Conservation (phyloP, 1,140 invertebrate genomes). For the Teleopsis dalmanni region DNA sequence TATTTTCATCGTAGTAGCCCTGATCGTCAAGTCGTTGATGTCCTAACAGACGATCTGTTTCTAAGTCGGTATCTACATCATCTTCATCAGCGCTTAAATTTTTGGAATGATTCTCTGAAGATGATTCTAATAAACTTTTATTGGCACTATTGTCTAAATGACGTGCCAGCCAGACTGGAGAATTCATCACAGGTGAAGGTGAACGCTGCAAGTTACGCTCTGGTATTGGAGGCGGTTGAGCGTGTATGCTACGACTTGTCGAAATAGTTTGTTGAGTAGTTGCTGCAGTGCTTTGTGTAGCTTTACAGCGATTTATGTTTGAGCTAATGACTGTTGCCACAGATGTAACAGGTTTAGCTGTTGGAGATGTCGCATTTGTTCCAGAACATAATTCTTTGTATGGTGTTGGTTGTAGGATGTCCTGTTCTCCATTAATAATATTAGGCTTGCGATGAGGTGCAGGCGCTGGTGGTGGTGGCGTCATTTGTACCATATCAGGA, state of each 20-base stretch:
- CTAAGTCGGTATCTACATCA: slow-evolving; percentile 80
- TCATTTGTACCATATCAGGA: slow-evolving; percentile 41
- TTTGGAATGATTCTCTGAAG: slow-evolving; percentile 35
- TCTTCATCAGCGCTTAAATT: slow-evolving; percentile 49
- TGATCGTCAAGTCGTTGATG: slow-evolving; percentile 84
- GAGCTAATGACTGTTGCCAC: slow-evolving; percentile 8
- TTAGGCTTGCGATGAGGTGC: slow-evolving; percentile 41
- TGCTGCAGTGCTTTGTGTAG: not conserved
- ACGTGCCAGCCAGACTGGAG: slow-evolving; percentile 37
- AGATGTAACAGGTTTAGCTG: not conserved
- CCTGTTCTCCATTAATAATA: slow-evolving; percentile 4
- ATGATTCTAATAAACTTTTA: slow-evolving; percentile 28
- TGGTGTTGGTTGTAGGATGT: slow-evolving; percentile 10
- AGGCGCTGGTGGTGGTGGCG: slow-evolving; percentile 40
- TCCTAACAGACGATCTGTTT: slow-evolving; percentile 81
- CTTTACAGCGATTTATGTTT: slow-evolving; percentile 6
- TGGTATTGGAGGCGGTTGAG: slow-evolving; percentile 31
- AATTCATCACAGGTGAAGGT: slow-evolving; percentile 30
- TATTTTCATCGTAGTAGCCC: slow-evolving; percentile 84
- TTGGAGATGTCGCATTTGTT: slow-evolving; percentile 3
- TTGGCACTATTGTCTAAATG: slow-evolving; percentile 24
- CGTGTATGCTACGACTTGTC: slow-evolving; percentile 12
- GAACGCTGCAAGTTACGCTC: slow-evolving; percentile 26
- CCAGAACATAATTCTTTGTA: slow-evolving; percentile 8
- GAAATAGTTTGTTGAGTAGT: not conserved